Conservation (phyloP, 2,888 invertebrate species). For the Sympetrum striolatum region DNA sequence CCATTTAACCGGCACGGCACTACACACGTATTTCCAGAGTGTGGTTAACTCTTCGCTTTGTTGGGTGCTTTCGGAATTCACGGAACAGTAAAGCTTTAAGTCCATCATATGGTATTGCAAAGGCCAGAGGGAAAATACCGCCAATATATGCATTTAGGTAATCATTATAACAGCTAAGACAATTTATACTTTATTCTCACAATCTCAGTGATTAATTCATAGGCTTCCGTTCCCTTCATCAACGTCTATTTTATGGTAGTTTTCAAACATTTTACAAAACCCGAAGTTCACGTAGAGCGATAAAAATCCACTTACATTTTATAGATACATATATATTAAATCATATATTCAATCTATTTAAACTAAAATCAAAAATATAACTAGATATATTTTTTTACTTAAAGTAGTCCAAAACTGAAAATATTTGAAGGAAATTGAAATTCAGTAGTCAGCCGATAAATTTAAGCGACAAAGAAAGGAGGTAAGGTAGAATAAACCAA, state of each 20-base stretch:
- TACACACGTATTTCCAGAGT: neutral
- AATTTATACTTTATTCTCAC: neutral
- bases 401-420: neutral
- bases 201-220: neutral
- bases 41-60: neutral
- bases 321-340: too few relatives aligned
- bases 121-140: neutral
- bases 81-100: neutral
- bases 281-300: neutral
- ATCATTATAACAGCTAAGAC: neutral
- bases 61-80: neutral
- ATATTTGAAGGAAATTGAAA: neutral
- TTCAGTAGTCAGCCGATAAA: neutral
- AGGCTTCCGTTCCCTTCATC: neutral
- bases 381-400: too few relatives aligned
- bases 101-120: neutral
- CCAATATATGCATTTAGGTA: neutral
- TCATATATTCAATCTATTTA: too few relatives aligned
- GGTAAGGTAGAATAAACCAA: neutral
- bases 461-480: neutral
- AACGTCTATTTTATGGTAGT: neutral
- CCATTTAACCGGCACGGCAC: neutral
- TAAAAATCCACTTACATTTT: neutral
- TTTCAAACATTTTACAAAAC: neutral
- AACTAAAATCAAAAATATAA: too few relatives aligned